Evolutionary conservation across 2,113 vertebrate species (phyloP).

Genomic region (Callospermophilus lateralis): DNA sequence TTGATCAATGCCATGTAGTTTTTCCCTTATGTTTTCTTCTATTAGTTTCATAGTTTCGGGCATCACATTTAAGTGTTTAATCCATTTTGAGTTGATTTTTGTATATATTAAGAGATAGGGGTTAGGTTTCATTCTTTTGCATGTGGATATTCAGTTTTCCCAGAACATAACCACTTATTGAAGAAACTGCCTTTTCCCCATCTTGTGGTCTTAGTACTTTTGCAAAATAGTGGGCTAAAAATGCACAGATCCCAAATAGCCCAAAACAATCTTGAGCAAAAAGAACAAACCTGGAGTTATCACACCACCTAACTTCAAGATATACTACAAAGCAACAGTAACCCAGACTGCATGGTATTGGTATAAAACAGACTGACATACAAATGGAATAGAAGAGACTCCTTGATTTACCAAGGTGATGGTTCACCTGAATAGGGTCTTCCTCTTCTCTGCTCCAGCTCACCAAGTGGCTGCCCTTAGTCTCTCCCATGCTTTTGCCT

Average conservation of each 20-base stretch:
- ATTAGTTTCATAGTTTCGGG: neutral
- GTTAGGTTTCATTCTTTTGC: neutral
- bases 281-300: neutral
- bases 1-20: neutral
- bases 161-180: neutral
- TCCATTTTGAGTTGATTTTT: neutral
- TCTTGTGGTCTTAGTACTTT: neutral
- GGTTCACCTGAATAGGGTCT: neutral
- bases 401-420: neutral
- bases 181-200: neutral
- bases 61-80: neutral
- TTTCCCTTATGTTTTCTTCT: neutral
- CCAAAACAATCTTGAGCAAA: neutral
- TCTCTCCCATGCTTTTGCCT: neutral
- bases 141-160: neutral
- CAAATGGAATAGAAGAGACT: neutral
- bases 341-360: neutral
- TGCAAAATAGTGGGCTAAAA: neutral
- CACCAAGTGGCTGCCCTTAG: fast-evolving
- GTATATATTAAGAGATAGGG: neutral
- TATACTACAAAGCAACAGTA: neutral
- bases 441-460: neutral
- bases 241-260: neutral
- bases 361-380: neutral
- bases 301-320: neutral